Evolutionary conservation across 1,140 invertebrate species (phyloP).

Genomic region (Agrypnia vestita): DNA sequence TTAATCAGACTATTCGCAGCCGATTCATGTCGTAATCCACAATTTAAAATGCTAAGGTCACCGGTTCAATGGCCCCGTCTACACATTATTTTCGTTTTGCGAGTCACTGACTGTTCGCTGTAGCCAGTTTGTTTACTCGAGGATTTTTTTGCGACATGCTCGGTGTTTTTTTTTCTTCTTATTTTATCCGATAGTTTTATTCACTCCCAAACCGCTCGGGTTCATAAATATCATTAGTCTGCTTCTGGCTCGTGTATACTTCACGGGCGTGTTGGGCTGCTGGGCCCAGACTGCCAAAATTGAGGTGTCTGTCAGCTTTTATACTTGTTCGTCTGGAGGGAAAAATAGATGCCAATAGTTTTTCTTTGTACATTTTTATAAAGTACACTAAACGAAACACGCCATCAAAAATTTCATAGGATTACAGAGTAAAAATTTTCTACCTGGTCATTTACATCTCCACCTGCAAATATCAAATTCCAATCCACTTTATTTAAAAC

Average conservation of each 20-base stretch:
- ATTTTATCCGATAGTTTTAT: slow-evolving; percentile 2
- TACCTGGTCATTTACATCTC: too few relatives aligned
- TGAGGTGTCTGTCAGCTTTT: not conserved
- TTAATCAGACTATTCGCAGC: slow-evolving; percentile 24
- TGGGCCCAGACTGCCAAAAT: slow-evolving; percentile 6
- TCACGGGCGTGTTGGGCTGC: not conserved
- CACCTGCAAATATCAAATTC: too few relatives aligned
- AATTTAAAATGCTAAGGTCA: slow-evolving; percentile 54
- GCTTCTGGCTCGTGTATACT: not conserved
- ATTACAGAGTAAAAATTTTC: too few relatives aligned
- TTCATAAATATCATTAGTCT: slow-evolving; percentile 28
- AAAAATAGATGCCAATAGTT: not conserved
- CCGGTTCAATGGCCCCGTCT: slow-evolving; percentile 52
- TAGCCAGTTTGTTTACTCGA: slow-evolving; percentile 33
- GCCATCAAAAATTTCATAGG: too few relatives aligned
- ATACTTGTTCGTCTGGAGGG: not conserved
- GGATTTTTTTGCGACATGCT: slow-evolving; percentile 26
- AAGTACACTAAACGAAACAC: too few relatives aligned
- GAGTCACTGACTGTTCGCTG: slow-evolving; percentile 15
- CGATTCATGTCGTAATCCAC: slow-evolving; percentile 29
- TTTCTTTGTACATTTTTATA: not conserved
- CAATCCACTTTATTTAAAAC: too few relatives aligned
- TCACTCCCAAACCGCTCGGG: slow-evolving; percentile 9
- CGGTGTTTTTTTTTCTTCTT: slow-evolving; percentile 15
- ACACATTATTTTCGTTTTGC: slow-evolving; percentile 40